A percentile compares a stretch with the other conserved stretches of the same genome.
phyloP scores from a whole-genome alignment of 2,888 invertebrate genomes.

The Liodrosophila aerea region DNA sequence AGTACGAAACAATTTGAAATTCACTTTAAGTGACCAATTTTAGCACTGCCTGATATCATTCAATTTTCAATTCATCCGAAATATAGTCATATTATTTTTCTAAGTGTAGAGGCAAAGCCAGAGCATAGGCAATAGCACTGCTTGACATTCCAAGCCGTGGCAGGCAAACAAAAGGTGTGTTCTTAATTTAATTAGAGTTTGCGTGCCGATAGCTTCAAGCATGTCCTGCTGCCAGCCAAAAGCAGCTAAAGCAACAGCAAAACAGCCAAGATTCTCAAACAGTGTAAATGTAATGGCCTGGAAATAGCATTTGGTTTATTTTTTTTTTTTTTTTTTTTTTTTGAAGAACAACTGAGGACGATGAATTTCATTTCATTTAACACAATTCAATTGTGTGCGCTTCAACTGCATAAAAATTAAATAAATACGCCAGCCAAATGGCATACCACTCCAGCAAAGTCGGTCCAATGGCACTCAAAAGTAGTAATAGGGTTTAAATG shows the following conservation, averaged over 20 bases:
- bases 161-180: conserved; percentile 64
- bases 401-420: conserved; percentile 66
- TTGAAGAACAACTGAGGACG: conserved; percentile 28
- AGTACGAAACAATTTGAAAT: too few species aligned
- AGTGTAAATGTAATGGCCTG: conserved; percentile 65
- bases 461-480: not conserved
- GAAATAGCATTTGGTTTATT: conserved; percentile 66
- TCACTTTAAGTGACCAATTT: too few species aligned
- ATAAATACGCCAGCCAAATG: conserved; percentile 54
- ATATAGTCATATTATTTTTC: too few species aligned
- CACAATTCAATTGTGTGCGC: conserved; percentile 64
- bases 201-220: conserved; percentile 42
- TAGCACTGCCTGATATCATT: too few species aligned
- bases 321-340: too few species aligned
- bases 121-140: not conserved
- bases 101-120: not conserved
- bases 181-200: conserved; percentile 75
- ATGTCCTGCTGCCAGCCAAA: conserved; percentile 23
- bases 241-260: not conserved
- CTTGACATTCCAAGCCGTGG: conserved; percentile 47
- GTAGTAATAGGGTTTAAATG: not conserved
- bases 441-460: not conserved
- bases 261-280: not conserved
- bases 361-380: conserved; percentile 73
- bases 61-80: too few species aligned